These are phyloP conservation scores for Desmodus rotundus DNA, from an alignment of 2,113 vertebrate species.

Conservation along the genomic window DNA sequence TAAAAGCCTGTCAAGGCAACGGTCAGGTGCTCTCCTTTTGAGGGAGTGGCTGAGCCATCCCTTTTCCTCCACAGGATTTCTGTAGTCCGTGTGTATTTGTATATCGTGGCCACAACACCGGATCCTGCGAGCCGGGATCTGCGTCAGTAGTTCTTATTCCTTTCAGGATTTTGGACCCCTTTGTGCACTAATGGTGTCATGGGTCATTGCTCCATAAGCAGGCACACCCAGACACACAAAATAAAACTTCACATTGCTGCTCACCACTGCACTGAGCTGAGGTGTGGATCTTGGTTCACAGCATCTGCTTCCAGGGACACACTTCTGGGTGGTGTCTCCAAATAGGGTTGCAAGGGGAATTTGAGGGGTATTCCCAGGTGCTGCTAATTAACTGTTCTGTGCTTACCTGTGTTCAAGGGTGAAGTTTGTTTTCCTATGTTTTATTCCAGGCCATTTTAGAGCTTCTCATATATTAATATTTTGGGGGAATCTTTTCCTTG, in stretches of 20 bases:
- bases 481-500: background rate
- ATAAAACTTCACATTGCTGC: background rate
- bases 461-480: background rate
- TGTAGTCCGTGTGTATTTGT: too few relatives aligned
- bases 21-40: too few relatives aligned
- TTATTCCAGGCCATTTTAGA: background rate
- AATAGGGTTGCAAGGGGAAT: background rate
- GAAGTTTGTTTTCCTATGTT: background rate
- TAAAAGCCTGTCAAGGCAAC: too few relatives aligned
- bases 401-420: background rate
- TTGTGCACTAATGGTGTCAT: background rate
- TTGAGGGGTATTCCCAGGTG: background rate
- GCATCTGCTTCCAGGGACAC: background rate
- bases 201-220: background rate
- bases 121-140: too few relatives aligned
- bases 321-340: background rate
- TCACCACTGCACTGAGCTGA: background rate
- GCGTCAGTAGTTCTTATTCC: background rate
- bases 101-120: too few relatives aligned
- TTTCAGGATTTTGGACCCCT: background rate
- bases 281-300: accelerated
- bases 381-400: background rate
- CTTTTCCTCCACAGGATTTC: too few relatives aligned
- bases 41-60: too few relatives aligned
- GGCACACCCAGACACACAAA: background rate